Conservation (phyloP, 1,140 invertebrate species). For the Druon quercuslanigerum region DNA sequence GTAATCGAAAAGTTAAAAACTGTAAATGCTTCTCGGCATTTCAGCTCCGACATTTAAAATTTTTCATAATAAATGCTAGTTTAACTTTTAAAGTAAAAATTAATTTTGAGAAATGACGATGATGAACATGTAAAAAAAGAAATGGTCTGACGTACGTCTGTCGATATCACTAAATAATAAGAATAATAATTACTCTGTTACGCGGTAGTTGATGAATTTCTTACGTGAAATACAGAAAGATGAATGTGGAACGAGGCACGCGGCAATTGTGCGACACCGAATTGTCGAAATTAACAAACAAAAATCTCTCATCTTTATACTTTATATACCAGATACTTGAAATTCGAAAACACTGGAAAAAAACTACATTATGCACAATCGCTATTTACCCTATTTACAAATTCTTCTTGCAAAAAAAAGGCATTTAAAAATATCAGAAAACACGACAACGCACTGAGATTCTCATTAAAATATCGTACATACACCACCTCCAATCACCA, state of each 20-base stretch:
- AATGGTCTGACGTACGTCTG: neutral
- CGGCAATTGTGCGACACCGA: slow-evolving; percentile 9
- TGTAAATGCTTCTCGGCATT: slow-evolving; percentile 32
- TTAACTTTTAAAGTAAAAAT: slow-evolving; percentile 9
- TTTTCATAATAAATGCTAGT: slow-evolving; percentile 28
- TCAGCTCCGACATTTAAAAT: slow-evolving; percentile 34
- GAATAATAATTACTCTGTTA: slow-evolving; percentile 48
- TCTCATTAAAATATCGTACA: slow-evolving; percentile 4
- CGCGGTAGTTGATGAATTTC: slow-evolving; percentile 36
- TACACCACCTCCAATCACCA: neutral
- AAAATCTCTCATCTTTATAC: neutral
- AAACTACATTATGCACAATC: slow-evolving; percentile 8
- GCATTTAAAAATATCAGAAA: slow-evolving; percentile 17
- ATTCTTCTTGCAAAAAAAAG: slow-evolving; percentile 20
- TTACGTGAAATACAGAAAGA: slow-evolving; percentile 48
- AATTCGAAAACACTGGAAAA: neutral
- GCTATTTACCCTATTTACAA: slow-evolving; percentile 20
- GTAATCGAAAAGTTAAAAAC: slow-evolving; percentile 43
- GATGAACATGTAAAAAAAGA: slow-evolving; percentile 38
- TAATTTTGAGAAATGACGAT: slow-evolving; percentile 32
- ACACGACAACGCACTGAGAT: slow-evolving; percentile 19
- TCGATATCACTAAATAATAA: slow-evolving; percentile 52
- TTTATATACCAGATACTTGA: neutral
- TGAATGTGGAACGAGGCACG: slow-evolving; percentile 45
- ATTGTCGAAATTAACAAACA: neutral